Conservation (phyloP, 2,113 vertebrate genomes). For the Spea bombifrons region DNA sequence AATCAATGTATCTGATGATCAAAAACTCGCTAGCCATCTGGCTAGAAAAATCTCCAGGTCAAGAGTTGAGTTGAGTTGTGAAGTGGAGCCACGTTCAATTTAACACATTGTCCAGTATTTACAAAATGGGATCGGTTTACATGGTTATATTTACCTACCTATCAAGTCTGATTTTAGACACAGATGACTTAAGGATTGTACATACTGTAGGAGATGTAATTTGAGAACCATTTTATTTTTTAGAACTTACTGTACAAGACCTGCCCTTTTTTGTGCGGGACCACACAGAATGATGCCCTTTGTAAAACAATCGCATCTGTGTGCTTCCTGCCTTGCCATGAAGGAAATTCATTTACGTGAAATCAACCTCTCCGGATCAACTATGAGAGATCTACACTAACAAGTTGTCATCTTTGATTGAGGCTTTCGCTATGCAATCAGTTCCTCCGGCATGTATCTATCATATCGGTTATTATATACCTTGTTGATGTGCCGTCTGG, state of each 20-base stretch:
- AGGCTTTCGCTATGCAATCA: too few species aligned
- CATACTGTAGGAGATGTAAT: background rate
- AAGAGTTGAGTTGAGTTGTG: too few species aligned
- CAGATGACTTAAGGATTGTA: background rate
- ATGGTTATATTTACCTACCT: background rate
- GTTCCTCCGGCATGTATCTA: too few species aligned
- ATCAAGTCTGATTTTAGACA: background rate
- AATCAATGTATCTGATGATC: too few species aligned
- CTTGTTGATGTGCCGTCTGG: too few species aligned
- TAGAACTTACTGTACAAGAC: constrained; percentile 16
- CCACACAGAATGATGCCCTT: constrained; percentile 24
- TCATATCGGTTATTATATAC: too few species aligned
- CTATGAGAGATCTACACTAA: background rate
- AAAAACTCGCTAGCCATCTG: too few species aligned
- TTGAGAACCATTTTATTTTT: background rate
- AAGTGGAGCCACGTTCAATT: too few species aligned
- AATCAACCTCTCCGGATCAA: constrained; percentile 26
- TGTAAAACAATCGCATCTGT: constrained; percentile 28
- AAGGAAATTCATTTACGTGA: constrained; percentile 29
- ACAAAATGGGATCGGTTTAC: background rate
- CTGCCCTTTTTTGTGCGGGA: background rate
- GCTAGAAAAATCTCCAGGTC: too few species aligned
- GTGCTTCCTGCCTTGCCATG: constrained; percentile 28
- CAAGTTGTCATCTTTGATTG: too few species aligned
- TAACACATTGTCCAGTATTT: too few species aligned